Evolutionary conservation across 2,888 invertebrate genomes (phyloP), one percentile per base, ranked within the genome.

Genomic region (Trachelus iudaicus): DNA sequence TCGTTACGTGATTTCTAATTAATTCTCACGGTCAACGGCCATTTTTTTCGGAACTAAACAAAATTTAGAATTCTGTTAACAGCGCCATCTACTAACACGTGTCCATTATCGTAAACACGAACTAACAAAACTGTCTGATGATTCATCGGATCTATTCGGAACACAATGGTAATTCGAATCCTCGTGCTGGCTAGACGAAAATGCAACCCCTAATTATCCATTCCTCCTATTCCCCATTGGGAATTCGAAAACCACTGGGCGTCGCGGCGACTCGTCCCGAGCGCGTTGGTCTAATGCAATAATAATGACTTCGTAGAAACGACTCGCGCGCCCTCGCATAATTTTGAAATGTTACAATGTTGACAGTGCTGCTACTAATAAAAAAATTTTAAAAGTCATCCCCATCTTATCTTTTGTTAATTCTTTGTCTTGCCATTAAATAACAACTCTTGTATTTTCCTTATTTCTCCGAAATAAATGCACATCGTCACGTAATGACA

Each of bases 231-330:
- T 81, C 83, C 80, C 81, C 81, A 83, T 82, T 74, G 13, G 37
- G 74, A 34, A 74, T 34, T 35, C 37, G 31, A 34, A 74, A 74
- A 74, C 35, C 37, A 74, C 74, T 34, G 74, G 74, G 34, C 76
- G 83, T 82, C 82, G 81, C 80, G 75, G 81, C 82, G 56, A 56
- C 56, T 56, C 56, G 23, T 56, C 56, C 56, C 56, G 23, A 23
- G 56, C 56, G 56, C 56, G 56, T 23, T 2, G 56, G 23, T 56
- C 82, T 85, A 85, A 85, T 85, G 85, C 83, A 83, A 84, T 81
- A 82, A 82, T 84, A 83, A 84, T 84, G 85, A 82, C 83, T 83
- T 81, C 80, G 83, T 80, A 81, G 83, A 85, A 85, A 82, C 81
- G 81, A 76, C 71, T 31, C 71, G 33, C 71, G 71, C 31, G 71